A percentile compares a stretch with the other conserved stretches of the same genome.
phyloP scores from a whole-genome alignment of 2,888 invertebrate genomes.

The Andrena minutula region DNA sequence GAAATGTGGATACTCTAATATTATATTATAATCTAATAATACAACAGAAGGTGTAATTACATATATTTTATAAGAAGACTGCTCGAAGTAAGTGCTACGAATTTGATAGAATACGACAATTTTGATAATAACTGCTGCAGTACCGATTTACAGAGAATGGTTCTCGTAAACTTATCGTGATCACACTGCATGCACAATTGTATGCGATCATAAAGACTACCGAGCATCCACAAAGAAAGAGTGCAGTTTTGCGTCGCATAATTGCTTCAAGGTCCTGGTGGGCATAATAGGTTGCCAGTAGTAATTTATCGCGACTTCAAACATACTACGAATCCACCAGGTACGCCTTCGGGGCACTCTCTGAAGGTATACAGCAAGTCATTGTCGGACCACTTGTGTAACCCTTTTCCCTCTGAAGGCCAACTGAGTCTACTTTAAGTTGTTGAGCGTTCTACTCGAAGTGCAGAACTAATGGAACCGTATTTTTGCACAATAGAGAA shows the following conservation, averaged over 20 bases:
- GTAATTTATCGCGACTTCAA: constrained; percentile 30
- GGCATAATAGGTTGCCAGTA: background rate
- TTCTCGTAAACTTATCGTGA: background rate
- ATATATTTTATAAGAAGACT: too few species aligned
- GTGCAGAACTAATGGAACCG: constrained; percentile 26
- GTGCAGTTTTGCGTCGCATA: background rate
- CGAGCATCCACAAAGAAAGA: background rate
- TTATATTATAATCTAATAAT: too few species aligned
- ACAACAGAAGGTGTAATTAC: too few species aligned
- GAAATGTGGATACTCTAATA: too few species aligned
- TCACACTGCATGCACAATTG: background rate
- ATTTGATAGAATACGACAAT: too few species aligned
- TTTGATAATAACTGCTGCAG: too few species aligned
- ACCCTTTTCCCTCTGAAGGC: constrained; percentile 36
- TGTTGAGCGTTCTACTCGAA: constrained; percentile 27
- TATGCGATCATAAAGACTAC: too few species aligned
- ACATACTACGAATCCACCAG: constrained; percentile 8
- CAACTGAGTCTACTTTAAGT: constrained; percentile 26
- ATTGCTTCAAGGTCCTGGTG: constrained; percentile 4
- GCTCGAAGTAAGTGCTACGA: too few species aligned
- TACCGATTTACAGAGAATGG: background rate
- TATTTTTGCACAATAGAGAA: constrained; percentile 29
- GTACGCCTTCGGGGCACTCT: constrained; percentile 14
- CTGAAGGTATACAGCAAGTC: constrained; percentile 26
- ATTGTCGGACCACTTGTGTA: constrained; percentile 33